phyloP scores from a whole-genome alignment of 2,113 vertebrate genomes.

The Myotis davidii region DNA sequence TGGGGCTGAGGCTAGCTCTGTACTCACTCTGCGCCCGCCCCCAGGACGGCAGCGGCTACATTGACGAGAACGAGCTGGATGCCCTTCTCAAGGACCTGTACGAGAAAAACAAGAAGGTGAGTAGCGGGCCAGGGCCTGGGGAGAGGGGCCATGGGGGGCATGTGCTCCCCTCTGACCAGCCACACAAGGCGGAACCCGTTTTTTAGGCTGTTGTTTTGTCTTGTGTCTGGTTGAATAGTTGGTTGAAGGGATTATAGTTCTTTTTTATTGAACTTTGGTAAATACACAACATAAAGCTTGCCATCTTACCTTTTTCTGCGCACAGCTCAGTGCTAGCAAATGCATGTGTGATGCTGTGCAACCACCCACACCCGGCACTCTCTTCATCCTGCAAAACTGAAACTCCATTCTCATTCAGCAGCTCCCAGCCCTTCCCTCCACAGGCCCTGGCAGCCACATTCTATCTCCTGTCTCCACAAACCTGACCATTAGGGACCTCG shows the following conservation, averaged over 20 bases:
- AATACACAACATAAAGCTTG: not conserved
- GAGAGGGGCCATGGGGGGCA: accelerated
- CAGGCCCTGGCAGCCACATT: not conserved
- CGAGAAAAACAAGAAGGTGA: constrained; percentile 96
- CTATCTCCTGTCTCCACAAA: not conserved
- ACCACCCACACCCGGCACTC: not conserved
- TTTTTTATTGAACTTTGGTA: not conserved
- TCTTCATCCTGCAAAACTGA: not conserved
- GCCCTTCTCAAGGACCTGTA: constrained; percentile 96
- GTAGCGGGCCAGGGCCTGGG: not conserved
- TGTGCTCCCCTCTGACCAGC: not conserved
- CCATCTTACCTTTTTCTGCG: not conserved
- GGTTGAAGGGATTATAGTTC: not conserved
- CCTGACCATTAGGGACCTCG: not conserved
- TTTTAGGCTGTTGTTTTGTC: not conserved
- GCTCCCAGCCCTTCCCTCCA: not conserved
- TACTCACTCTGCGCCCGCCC: not conserved
- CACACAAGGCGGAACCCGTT: not conserved
- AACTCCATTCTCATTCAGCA: not conserved
- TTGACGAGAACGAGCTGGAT: constrained; percentile 96
- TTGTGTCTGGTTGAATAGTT: not conserved
- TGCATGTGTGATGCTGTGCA: not conserved
- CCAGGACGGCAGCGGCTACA: constrained; percentile 97
- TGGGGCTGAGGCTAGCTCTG: not conserved
- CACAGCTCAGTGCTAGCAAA: not conserved